Evolutionary conservation across 1,140 invertebrate genomes (phyloP).

Genomic region (Heterodera schachtii): DNA sequence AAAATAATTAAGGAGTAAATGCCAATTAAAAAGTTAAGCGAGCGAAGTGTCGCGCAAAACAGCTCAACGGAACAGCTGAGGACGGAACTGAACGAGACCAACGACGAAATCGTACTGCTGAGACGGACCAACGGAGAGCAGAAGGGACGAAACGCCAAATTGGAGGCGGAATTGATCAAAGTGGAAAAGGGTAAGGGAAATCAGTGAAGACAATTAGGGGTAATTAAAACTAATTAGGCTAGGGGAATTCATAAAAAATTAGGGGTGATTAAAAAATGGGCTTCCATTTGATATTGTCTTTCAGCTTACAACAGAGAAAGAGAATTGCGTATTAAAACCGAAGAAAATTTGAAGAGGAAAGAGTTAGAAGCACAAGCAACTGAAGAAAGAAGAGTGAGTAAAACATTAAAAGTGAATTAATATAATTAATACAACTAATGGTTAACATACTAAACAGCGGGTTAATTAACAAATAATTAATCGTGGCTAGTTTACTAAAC

Average conservation of each 20-base stretch:
- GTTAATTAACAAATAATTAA: too few species aligned
- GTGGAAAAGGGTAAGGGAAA: neutral
- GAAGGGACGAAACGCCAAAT: slow-evolving; percentile 10
- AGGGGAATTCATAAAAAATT: too few species aligned
- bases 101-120: slow-evolving; percentile 6
- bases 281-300: neutral
- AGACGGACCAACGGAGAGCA: slow-evolving; percentile 13
- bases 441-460: too few species aligned
- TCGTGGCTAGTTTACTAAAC: too few species aligned
- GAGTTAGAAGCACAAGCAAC: neutral
- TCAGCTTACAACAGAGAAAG: neutral
- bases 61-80: slow-evolving; percentile 23
- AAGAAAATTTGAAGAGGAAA: neutral
- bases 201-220: neutral
- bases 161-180: neutral
- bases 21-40: slow-evolving; percentile 6
- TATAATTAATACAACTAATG: too few species aligned
- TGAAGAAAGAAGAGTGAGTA: neutral
- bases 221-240: too few species aligned
- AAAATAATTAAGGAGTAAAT: too few species aligned
- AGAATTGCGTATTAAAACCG: neutral
- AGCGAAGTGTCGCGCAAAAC: slow-evolving; percentile 29
- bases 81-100: slow-evolving; percentile 14
- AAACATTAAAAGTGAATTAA: too few species aligned
- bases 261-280: too few species aligned